Percentiles rank a stretch among this genome's conserved stretches.
Conservation (phyloP, 2,113 vertebrate genomes). For the Noctilio leporinus region DNA sequence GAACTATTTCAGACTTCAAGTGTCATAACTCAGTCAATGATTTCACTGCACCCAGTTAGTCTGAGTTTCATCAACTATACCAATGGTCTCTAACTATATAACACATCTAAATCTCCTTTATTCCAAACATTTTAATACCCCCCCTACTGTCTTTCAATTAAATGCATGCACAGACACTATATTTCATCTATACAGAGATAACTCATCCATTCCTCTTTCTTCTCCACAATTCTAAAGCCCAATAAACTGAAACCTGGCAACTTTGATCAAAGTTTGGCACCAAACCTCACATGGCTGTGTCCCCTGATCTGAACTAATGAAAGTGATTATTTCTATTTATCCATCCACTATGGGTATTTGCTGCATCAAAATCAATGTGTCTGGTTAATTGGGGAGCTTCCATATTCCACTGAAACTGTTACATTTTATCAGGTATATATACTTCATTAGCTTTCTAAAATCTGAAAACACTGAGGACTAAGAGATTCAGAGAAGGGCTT, state of each 20-base stretch:
- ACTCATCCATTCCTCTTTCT: background rate
- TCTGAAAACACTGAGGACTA: background rate
- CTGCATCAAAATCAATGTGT: background rate
- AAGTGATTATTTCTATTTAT: background rate
- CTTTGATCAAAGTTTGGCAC: background rate
- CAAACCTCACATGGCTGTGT: background rate
- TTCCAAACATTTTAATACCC: background rate
- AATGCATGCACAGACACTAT: background rate
- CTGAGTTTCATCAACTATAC: background rate
- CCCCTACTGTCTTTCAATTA: background rate
- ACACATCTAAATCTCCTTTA: background rate
- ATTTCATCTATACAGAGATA: background rate
- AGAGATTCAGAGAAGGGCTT: background rate
- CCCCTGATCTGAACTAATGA: background rate
- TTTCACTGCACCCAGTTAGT: background rate
- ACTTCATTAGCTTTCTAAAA: background rate
- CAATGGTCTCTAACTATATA: background rate
- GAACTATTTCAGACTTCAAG: background rate
- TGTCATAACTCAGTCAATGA: background rate
- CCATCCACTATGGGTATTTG: background rate
- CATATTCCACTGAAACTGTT: background rate
- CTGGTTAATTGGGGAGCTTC: background rate
- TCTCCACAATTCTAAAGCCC: background rate
- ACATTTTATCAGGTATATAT: background rate
- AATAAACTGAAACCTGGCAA: background rate